A percentile compares a stretch with the other conserved stretches of the same genome.
Evolutionary conservation across 1,140 invertebrate species (phyloP).

Genomic region (Sitophilus oryzae): DNA sequence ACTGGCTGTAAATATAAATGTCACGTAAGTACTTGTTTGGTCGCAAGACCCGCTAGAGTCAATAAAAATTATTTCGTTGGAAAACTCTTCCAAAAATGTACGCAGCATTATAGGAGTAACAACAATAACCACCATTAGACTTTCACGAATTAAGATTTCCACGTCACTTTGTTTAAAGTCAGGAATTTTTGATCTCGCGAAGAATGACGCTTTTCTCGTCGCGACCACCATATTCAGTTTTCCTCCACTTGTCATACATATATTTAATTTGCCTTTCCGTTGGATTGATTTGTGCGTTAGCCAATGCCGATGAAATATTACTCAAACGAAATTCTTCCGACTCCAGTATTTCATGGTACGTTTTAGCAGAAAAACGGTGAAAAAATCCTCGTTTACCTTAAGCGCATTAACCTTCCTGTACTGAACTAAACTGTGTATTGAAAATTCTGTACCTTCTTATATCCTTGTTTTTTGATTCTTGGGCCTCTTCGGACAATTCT

Average conservation of each 20-base stretch:
- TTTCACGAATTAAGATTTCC: slow-evolving; percentile 7
- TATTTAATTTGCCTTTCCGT: slow-evolving; percentile 9
- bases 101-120: slow-evolving; percentile 15
- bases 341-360: slow-evolving; percentile 6
- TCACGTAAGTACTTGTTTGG: slow-evolving; percentile 6
- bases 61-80: slow-evolving; percentile 10
- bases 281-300: slow-evolving; percentile 12
- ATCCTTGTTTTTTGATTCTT: too few relatives aligned
- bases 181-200: slow-evolving; percentile 1
- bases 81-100: neutral
- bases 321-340: neutral
- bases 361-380: too few relatives aligned
- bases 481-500: too few relatives aligned
- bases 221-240: neutral
- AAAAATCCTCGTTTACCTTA: too few relatives aligned
- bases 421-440: too few relatives aligned
- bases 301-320: neutral
- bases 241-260: slow-evolving; percentile 8
- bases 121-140: slow-evolving; percentile 7
- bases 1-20: slow-evolving; percentile 8
- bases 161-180: slow-evolving; percentile 1
- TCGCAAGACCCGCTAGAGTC: slow-evolving; percentile 7
- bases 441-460: too few relatives aligned
- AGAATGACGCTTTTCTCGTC: slow-evolving; percentile 3
- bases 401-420: too few relatives aligned